Base-by-base conservation (phyloP, 2,797 vertebrate genomes). In the Pangasius macronema region DNA sequence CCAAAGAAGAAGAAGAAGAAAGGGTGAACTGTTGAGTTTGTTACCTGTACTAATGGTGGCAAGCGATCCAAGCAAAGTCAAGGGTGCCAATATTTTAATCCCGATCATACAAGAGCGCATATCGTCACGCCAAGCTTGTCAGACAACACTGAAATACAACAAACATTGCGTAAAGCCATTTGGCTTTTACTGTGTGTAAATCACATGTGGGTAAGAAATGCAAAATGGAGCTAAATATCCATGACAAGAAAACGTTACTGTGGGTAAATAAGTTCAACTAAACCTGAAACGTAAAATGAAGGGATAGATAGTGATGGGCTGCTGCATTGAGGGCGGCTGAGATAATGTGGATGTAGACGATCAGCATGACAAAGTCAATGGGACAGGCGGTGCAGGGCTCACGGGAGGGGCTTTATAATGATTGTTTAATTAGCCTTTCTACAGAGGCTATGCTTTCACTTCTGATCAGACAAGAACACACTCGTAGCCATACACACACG, bases 381-480 rank as follows among this genome's bases (percentile, higher is more conserved):
- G 93, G 92, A 95, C 94, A 92, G 92, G 91, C 90, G 91, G 88
- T 91, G 91, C 88, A 91, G 83, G 92, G 92, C 93, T 95, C 93
- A 92, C 91, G 90, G 93, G 91, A 89, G 87, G 87, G 92, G 53
- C 85, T 46, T 61, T 85, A 89, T 88, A 90, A 88, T 90, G 94
- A 95, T 95, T 95, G 95, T 95, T 95, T 95, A 95, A 95, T 96
- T 95, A 95, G 94, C 94, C 93, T 95, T 95, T 92, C 91, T 92
- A 94, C 93, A 88, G 93, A 92, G 90, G 87, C 84, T 86, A 91
- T 18, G 36, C 53, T 57, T 82, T 81, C 46, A 63, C 63, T 73
- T 83, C 63, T 76, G 59, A 89, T 88, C 70, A 51, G 18, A 65
- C 68, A 76, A 82, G 65, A 57, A 76, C 72, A 67, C 53, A 59